Evolutionary conservation across 2,113 vertebrate genomes (phyloP), one percentile per base, ranked within the genome.

Genomic region (Danionella cerebrum): DNA sequence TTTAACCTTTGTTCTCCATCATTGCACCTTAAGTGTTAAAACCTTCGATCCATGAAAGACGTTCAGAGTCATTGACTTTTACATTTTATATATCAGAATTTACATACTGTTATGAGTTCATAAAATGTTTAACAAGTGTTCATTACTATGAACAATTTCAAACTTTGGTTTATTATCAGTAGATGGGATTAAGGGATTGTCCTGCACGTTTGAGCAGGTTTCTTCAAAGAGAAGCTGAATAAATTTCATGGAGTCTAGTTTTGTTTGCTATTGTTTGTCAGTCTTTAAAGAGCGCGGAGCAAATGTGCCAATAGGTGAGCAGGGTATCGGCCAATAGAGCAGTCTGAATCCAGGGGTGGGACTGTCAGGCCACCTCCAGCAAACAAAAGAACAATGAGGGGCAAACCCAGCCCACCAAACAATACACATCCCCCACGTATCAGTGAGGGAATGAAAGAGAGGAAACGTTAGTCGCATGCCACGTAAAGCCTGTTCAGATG

Each of bases 321-420:
- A 33, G 10, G 12, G 12, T 39, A 21, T 42, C 33, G 53, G 24
- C 74, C 86, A 89, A 87, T 89, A 67, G 78, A 25, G 36, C 35
- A 35, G 48, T 51, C 53, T 6, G 38, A 68, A 70, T 62, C 27
- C 62, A 77, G 73, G 81, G 80, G 81, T 73, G 81, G 80, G 76
- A 58, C 67, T 27, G n/a, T 89, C 85, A 83, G 82, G 71, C 86
- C 87, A 87, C 82, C 80, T 80, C 72, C 58, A 78, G 78, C 81
- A 83, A 76, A 59, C 35, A 71, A 64, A 72, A 53, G 63, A 82
- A 84, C 81, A 84, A 82, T 77, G 41, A 21, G n/a, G 6, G 22
- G 55, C 53, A 72, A 52, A 57, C 0, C 41, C 78, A 79, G 67
- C 83, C 84, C 74, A 68, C 31, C 38, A 67, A 70, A 71, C 63